Evolutionary conservation across 2,113 vertebrate species (phyloP), one percentile per base, ranked within the genome.

Genomic region (Hemibagrus wyckioides): DNA sequence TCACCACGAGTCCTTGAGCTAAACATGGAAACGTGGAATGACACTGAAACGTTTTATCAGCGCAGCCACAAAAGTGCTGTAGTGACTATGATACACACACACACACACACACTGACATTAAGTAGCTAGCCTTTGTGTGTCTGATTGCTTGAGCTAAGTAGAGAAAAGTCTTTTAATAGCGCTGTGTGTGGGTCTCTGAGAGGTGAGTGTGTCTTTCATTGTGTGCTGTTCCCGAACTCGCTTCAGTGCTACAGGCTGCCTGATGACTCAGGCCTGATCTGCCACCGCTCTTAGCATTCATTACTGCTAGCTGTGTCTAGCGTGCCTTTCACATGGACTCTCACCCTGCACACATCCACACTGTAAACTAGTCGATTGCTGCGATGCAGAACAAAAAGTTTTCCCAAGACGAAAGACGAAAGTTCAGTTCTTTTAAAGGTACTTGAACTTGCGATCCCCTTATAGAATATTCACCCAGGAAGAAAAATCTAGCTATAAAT

Each of bases 111-210:
- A 41, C 88, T 85, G 80, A 63, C 84, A 33, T 73, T 41, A 52
- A 52, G 39, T 28, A 56, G 80, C 54, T 82, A 48, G 79, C 56
- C 67, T 82, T 86, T 82, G 84, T 82, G 73, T 76, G 69, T 85
- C 80, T 85, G 87, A 88, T 86, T 85, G 84, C 80, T 56, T 75
- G 69, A 86, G 84, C 80, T 89, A 89, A 89, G 81, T 73, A 54
- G 80, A 89, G 88, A 73, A 89, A 85, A 88, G 83, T 82, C 88
- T 89, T 89, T 86, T 89, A 89, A 89, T 89, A 89, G 84, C 56
- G 28, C 80, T 28, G 56, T 33, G 84, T 85, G 80, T 33, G 77
- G 50, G 81, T 63, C 15, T 54, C 28, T 1, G 41, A 65, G 81
- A 59, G 71, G 41, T 33, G 71, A 52, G 86, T 36, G 3, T 48